phyloP scores from a whole-genome alignment of 2,113 vertebrate genomes.

The cattle (Bos taurus) region ARS-UCD2.0 NC_037343.1:31119501-31120000 shows the following conservation, averaged over 20 bases:
- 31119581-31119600: no score
- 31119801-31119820: background rate
- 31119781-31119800: background rate
- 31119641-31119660: background rate
- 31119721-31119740: background rate
- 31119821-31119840: background rate
- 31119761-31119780: fast-evolving
- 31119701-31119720: background rate
- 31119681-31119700: background rate
- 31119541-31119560: background rate
- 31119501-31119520: background rate
- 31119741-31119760: background rate
- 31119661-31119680: background rate
- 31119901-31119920: background rate
- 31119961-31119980: background rate
- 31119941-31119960: background rate
- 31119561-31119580: background rate
- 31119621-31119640: background rate
- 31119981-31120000: background rate
- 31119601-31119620: background rate
- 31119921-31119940: background rate
- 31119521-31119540: background rate
- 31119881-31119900: background rate
- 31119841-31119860: background rate
- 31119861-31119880: background rate